Evolutionary conservation across 2,113 vertebrate genomes (phyloP).

Genomic region (Colius striatus): DNA sequence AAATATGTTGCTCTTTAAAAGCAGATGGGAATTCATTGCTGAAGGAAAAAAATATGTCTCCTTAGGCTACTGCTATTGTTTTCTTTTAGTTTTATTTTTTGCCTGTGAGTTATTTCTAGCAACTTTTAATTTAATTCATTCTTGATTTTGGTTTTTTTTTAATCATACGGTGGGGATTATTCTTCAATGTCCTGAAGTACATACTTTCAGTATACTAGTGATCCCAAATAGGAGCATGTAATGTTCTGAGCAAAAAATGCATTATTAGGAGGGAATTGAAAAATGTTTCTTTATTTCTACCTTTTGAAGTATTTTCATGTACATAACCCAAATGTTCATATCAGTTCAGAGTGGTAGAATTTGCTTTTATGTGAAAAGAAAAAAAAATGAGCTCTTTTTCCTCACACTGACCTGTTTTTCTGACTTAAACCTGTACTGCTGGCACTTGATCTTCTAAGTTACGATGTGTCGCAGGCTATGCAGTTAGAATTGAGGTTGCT

Average conservation of each 20-base stretch:
- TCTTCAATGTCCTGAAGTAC: slow-evolving; percentile 4
- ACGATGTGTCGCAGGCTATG: background rate
- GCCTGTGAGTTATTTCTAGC: slow-evolving; percentile 69
- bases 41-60: slow-evolving; percentile 63
- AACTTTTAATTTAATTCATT: slow-evolving; percentile 38
- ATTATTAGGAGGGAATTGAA: background rate
- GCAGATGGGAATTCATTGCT: slow-evolving; percentile 68
- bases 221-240: background rate
- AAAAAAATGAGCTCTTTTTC: background rate
- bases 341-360: background rate
- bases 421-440: background rate
- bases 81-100: slow-evolving; percentile 70
- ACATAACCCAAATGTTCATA: fast-evolving
- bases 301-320: background rate
- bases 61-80: slow-evolving; percentile 68
- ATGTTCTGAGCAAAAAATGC: background rate
- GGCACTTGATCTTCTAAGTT: background rate
- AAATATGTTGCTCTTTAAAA: slow-evolving; percentile 72
- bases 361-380: background rate
- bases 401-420: background rate
- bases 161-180: background rate
- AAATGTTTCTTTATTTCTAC: background rate
- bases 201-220: background rate
- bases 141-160: background rate
- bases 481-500: background rate